Percentiles rank a stretch among this genome's conserved stretches.
Conservation (phyloP, 1,140 invertebrate species). For the Calycopis cecrops region DNA sequence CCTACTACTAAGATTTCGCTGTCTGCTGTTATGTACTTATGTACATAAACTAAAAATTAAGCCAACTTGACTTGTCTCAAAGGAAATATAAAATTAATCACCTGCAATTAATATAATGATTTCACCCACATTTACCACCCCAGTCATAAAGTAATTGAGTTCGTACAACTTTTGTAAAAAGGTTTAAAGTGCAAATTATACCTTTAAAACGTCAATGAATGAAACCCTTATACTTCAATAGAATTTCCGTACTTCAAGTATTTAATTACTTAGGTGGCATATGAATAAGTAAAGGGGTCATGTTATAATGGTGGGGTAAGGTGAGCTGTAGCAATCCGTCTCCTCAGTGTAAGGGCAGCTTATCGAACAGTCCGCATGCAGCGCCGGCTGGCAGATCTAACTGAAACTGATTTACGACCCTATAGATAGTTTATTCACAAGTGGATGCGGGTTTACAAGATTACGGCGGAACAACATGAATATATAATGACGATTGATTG, state of each 20-base stretch:
- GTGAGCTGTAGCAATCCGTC: constrained; percentile 41
- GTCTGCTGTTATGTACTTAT: too few species aligned
- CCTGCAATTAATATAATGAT: too few species aligned
- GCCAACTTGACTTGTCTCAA: too few species aligned
- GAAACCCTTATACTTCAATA: constrained; percentile 20
- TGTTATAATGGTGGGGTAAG: constrained; percentile 29
- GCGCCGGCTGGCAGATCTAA: constrained; percentile 37
- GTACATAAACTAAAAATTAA: too few species aligned
- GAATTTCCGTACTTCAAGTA: constrained; percentile 21
- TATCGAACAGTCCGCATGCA: constrained; percentile 50
- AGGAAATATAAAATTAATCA: too few species aligned
- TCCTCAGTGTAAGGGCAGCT: constrained; percentile 44
- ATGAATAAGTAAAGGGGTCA: constrained; percentile 25
- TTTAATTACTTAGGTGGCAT: constrained; percentile 26
- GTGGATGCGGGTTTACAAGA: constrained; percentile 29
- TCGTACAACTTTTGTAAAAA: constrained; percentile 13
- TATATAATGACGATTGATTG: neutral
- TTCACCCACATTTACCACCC: neutral
- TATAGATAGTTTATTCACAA: constrained; percentile 44
- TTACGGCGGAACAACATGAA: constrained; percentile 14
- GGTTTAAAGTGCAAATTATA: constrained; percentile 22
- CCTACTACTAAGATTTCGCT: too few species aligned
- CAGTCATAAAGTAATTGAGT: constrained; percentile 1
- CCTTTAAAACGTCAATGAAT: constrained; percentile 21
- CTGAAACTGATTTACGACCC: constrained; percentile 58